Evolutionary conservation across 2,113 vertebrate genomes (phyloP).

Genomic region (Glaucomys volans): DNA sequence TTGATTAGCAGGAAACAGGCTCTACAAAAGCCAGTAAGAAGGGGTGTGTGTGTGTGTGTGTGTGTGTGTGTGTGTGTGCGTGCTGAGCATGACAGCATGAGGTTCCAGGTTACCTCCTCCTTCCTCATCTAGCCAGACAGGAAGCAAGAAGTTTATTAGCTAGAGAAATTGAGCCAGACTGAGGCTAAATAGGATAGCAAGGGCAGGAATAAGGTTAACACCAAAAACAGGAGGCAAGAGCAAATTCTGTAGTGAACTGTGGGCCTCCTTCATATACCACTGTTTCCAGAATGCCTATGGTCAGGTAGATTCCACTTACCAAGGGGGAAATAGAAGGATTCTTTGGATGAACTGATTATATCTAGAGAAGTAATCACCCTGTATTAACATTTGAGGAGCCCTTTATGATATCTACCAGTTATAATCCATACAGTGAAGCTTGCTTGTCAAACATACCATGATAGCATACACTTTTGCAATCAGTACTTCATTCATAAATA

Average conservation of each 20-base stretch:
- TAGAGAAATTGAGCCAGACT: background rate
- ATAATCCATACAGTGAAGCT: background rate
- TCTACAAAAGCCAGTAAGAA: background rate
- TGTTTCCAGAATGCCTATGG: background rate
- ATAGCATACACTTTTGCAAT: background rate
- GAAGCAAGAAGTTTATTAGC: background rate
- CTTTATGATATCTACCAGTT: background rate
- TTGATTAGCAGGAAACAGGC: background rate
- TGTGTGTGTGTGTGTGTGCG: background rate
- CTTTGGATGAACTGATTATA: background rate
- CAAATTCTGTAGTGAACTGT: background rate
- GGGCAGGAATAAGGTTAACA: background rate
- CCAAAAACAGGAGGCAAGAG: background rate
- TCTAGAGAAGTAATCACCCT: background rate
- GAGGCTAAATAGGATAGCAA: background rate
- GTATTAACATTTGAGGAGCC: background rate
- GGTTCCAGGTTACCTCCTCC: background rate
- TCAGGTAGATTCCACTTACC: background rate
- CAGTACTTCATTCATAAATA: background rate
- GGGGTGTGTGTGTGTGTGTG: background rate
- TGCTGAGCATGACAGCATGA: background rate
- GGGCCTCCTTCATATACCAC: accelerated
- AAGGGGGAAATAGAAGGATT: background rate
- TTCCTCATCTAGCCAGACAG: background rate
- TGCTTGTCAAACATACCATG: background rate